A percentile compares a stretch with the other conserved stretches of the same genome.
phyloP scores from a whole-genome alignment of 2,888 invertebrate genomes.

The Dolomedes plantarius region DNA sequence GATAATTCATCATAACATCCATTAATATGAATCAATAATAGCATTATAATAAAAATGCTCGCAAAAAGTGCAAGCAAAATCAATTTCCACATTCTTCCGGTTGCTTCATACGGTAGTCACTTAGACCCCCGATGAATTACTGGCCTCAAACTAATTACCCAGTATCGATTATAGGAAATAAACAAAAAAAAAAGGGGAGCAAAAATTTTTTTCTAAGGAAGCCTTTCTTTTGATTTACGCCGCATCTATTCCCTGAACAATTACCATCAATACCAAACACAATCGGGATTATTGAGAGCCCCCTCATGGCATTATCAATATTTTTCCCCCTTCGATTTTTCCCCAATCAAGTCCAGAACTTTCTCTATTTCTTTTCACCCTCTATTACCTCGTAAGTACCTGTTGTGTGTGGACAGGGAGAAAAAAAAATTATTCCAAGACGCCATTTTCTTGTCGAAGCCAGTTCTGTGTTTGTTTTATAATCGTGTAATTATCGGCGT shows the following conservation, averaged over 20 bases:
- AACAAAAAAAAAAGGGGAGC: background rate
- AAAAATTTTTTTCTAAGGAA: background rate
- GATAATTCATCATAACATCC: background rate
- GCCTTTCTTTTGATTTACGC: slow-evolving; percentile 4
- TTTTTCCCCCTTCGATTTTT: background rate
- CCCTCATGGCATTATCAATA: slow-evolving; percentile 11
- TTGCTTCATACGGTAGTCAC: background rate
- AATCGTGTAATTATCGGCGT: slow-evolving; percentile 46
- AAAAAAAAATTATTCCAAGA: background rate
- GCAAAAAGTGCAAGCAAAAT: background rate
- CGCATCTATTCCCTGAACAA: slow-evolving; percentile 7
- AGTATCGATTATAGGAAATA: background rate
- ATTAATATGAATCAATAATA: background rate
- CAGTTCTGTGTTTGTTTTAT: slow-evolving; percentile 54
- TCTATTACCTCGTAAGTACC: slow-evolving; percentile 40
- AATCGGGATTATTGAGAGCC: slow-evolving; percentile 32
- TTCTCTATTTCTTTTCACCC: slow-evolving; percentile 12
- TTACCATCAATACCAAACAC: slow-evolving; percentile 29
- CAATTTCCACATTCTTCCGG: background rate
- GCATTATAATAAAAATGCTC: background rate
- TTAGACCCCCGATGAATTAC: background rate
- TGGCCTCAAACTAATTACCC: slow-evolving; percentile 3
- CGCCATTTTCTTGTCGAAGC: slow-evolving; percentile 20
- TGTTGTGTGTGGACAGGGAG: slow-evolving; percentile 17
- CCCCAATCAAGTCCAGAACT: slow-evolving; percentile 14